Base-by-base conservation (phyloP, 2,888 invertebrate genomes). In the Lacanobia wlatinum region DNA sequence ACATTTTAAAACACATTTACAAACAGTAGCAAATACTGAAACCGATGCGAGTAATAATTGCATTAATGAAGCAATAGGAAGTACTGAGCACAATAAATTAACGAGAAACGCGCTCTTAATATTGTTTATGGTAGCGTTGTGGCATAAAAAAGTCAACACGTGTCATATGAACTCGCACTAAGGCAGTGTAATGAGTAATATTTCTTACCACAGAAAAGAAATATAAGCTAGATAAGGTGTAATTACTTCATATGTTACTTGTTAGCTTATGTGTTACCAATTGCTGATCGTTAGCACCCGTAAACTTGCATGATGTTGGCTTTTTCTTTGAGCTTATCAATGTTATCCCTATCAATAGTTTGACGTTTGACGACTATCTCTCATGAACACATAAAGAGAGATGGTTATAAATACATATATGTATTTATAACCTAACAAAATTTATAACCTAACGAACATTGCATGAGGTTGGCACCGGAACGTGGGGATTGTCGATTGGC, bases 81-180 rank as follows among this genome's bases (percentile, higher is more conserved):
- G 34, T 34, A 34, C 55, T 76, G 46, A 70, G 40, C 66, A 70
- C 59, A 53, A 70, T 70, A 80, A 60, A 82, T 79, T 53, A 56
- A 73, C 52, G 40, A 53, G 48, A 58, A 69, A 53, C 23, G 34
- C 48, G 72, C 50, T 72, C 66, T 48, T 73, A 63, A 66, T 70
- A 66, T 61, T 83, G 62, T 70, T 34, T 82, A 67, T 61, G 62
- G 61, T 71, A 16, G 58, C 40, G 21, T 53, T 64, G 53, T 34
- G 40, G 66, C 21, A 62, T 75, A 80, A 82, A 80, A n/a, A 82
- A 73, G 58, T 46, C 38, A 58, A 83, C 84, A 83, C 84, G 76
- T 82, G 84, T 80, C 80, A 70, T 64, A 70, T 55, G 12, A 46
- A 69, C 61, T 79, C 40, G 46, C 46, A 70, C 67, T 52, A 69